These are phyloP conservation scores for Diplogasteroides magnus DNA, from an alignment of 1,140 invertebrate genomes.

Conservation along the genomic window DNA sequence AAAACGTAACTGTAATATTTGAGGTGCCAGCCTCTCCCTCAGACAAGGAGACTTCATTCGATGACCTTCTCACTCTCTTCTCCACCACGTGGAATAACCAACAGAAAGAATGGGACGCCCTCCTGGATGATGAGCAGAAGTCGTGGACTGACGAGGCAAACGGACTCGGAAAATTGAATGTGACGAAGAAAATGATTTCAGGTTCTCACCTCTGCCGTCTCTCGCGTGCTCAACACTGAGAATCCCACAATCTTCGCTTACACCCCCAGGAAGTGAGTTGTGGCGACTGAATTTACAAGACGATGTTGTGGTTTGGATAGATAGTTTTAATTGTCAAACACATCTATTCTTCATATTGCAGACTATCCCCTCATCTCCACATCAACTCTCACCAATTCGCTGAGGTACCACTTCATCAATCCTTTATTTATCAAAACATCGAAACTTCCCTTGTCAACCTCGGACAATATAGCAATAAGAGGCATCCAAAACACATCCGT, in stretches of 20 bases:
- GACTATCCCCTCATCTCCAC: constrained; percentile 23
- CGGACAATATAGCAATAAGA: too few relatives aligned
- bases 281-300: too few relatives aligned
- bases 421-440: neutral
- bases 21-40: neutral
- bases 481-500: too few relatives aligned
- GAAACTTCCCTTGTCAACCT: neutral
- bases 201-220: neutral
- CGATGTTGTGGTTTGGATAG: too few relatives aligned
- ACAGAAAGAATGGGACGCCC: constrained; percentile 37
- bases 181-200: too few relatives aligned
- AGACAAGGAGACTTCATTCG: constrained; percentile 17
- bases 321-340: too few relatives aligned
- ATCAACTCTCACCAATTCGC: constrained; percentile 44
- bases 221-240: constrained; percentile 6
- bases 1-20: neutral
- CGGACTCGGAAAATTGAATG: too few relatives aligned
- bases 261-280: too few relatives aligned
- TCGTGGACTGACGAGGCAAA: constrained; percentile 40
- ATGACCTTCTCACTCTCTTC: constrained; percentile 33
- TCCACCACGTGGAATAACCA: constrained; percentile 31
- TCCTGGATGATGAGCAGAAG: constrained; percentile 36
- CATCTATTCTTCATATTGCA: too few relatives aligned
- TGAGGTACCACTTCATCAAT: constrained; percentile 22
- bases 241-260: constrained; percentile 30